Percentiles rank a stretch among this genome's conserved stretches.
These are phyloP conservation scores for Clarias pachynema DNA, from an alignment of 2,797 vertebrate species.

Conservation along the genomic window DNA sequence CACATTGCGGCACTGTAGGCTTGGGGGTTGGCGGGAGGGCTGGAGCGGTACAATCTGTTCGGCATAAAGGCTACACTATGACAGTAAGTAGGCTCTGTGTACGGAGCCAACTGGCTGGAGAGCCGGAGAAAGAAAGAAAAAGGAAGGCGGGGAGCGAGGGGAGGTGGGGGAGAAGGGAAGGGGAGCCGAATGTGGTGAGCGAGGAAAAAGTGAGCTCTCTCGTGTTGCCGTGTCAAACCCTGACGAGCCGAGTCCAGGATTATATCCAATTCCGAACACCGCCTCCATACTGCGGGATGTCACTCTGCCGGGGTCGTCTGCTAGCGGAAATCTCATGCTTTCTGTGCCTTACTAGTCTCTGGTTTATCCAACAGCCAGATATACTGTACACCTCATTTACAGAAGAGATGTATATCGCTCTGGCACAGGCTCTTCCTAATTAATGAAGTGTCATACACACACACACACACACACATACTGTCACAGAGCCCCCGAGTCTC, in stretches of 20 bases:
- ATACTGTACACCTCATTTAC: constrained; percentile 21
- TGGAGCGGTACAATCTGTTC: constrained; percentile 71
- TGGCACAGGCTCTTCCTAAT: constrained; percentile 3
- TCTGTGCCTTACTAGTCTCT: not conserved
- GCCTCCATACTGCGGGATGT: constrained; percentile 1
- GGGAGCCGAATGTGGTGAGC: constrained; percentile 12
- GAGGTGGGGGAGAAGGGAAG: not conserved
- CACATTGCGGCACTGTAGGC: constrained; percentile 23
- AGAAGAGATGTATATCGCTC: constrained; percentile 33
- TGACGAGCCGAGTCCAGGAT: not conserved
- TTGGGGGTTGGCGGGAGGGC: constrained; percentile 32
- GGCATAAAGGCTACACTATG: constrained; percentile 71
- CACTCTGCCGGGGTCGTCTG: not conserved
- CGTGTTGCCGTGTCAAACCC: constrained; percentile 13
- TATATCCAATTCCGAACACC: not conserved
- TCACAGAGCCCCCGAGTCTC: not conserved
- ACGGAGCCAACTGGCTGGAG: constrained; percentile 59
- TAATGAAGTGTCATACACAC: constrained; percentile 28
- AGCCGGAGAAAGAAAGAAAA: constrained; percentile 45
- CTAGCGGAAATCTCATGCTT: not conserved
- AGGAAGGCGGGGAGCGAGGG: constrained; percentile 7
- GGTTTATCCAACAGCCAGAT: not conserved
- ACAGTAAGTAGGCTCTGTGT: constrained; percentile 69
- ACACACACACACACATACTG: not conserved
- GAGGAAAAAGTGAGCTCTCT: constrained; percentile 33